A percentile compares a stretch with the other conserved stretches of the same genome.
These are phyloP conservation scores for Drosophila takahashii DNA, from an alignment of 1,140 invertebrate genomes.

Conservation along the genomic window DNA sequence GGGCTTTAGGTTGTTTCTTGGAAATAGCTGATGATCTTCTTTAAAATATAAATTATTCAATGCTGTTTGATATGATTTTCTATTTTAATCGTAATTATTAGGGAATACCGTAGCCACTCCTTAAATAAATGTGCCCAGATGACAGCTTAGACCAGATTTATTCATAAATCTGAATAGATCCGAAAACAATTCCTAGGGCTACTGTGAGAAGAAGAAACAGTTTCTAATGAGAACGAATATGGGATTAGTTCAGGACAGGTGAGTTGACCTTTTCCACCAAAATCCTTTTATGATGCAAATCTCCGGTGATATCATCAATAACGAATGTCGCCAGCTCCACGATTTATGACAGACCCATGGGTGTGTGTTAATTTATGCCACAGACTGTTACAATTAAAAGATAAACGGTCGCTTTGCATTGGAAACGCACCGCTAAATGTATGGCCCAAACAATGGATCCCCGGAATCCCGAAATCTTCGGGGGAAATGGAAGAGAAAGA, in stretches of 20 bases:
- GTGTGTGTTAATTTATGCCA: slow-evolving; percentile 67
- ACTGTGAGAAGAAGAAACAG: slow-evolving; percentile 32
- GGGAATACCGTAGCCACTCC: not conserved
- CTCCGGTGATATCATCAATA: slow-evolving; percentile 57
- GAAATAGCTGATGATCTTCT: not conserved
- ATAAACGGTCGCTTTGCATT: slow-evolving; percentile 79
- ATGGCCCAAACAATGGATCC: slow-evolving; percentile 32
- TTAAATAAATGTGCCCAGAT: not conserved
- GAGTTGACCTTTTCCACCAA: slow-evolving; percentile 19
- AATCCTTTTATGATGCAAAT: slow-evolving; percentile 80
- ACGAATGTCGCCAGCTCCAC: slow-evolving; percentile 63
- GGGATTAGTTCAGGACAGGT: slow-evolving; percentile 53
- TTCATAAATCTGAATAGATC: slow-evolving; percentile 13
- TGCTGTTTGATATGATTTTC: not conserved
- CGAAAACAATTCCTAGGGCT: slow-evolving; percentile 27
- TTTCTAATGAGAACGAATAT: slow-evolving; percentile 51
- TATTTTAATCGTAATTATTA: not conserved
- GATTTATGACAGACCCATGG: slow-evolving; percentile 66
- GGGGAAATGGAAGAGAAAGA: slow-evolving; percentile 2
- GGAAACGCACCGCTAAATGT: slow-evolving; percentile 75
- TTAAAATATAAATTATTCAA: not conserved
- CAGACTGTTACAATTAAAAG: slow-evolving; percentile 81
- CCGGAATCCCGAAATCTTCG: slow-evolving; percentile 4
- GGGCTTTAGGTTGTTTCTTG: not conserved
- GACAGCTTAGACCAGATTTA: slow-evolving; percentile 13